These are phyloP conservation scores for Lasiurus borealis DNA, from an alignment of 2,113 vertebrate genomes.

Conservation along the genomic window DNA sequence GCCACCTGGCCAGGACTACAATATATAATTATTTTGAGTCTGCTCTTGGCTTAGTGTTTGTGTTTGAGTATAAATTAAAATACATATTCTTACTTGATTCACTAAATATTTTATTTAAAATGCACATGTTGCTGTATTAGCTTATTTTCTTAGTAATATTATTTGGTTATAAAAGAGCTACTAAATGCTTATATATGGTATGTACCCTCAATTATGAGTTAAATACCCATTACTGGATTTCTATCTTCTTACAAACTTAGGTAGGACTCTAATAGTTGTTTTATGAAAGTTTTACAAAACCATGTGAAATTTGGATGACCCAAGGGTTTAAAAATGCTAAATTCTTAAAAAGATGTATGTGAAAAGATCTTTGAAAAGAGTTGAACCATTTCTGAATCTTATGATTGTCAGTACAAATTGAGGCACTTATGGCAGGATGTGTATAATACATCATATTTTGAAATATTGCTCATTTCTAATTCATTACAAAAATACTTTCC, in stretches of 20 bases:
- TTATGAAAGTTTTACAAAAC: conserved; percentile 13
- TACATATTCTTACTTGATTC: not conserved
- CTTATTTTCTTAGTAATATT: not conserved
- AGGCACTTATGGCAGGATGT: conserved; percentile 50
- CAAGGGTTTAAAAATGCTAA: conserved; percentile 47
- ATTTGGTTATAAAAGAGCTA: not conserved
- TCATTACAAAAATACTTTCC: conserved; percentile 81
- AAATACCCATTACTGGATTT: not conserved
- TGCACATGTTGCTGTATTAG: not conserved
- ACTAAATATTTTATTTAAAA: not conserved
- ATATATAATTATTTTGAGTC: not conserved
- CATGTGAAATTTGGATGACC: conserved; percentile 58
- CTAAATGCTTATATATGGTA: not conserved
- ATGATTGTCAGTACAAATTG: conserved; percentile 39
- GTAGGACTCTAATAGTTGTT: not conserved
- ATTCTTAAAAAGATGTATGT: conserved; percentile 3
- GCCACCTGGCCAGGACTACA: not conserved
- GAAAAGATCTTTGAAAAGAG: conserved; percentile 43
- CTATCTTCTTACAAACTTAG: not conserved
- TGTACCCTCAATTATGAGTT: not conserved
- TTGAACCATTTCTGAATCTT: conserved; percentile 57
- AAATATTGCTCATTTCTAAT: conserved; percentile 83
- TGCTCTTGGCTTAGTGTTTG: not conserved
- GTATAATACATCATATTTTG: conserved; percentile 23
- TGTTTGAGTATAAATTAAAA: not conserved